These are phyloP conservation scores for Battus philenor DNA, from an alignment of 1,140 invertebrate species.

Conservation along the genomic window DNA sequence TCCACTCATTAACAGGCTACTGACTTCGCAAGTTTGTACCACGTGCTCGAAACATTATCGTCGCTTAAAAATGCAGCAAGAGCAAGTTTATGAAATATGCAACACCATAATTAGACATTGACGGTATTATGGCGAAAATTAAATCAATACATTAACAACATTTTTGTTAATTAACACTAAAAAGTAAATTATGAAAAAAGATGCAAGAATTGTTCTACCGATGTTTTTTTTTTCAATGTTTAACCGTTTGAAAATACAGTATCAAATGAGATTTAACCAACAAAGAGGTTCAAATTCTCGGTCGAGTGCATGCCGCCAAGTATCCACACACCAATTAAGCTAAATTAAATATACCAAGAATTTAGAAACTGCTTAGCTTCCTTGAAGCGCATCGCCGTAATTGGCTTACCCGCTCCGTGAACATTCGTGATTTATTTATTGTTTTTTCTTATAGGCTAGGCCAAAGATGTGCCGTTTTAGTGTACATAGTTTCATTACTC, in stretches of 20 bases:
- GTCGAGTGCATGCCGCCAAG: slow-evolving; percentile 52
- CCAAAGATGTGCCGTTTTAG: slow-evolving; percentile 4
- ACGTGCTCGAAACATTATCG: no score
- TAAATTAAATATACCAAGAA: slow-evolving; percentile 74
- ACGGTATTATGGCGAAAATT: no score
- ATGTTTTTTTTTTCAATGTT: no score
- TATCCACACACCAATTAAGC: slow-evolving; percentile 69
- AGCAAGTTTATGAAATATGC: no score
- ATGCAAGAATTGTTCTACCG: slow-evolving; percentile 8
- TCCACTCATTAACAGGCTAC: no score
- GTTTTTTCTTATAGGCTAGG: slow-evolving; percentile 36
- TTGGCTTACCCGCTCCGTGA: slow-evolving; percentile 64
- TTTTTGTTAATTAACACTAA: no score
- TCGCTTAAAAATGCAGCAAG: no score
- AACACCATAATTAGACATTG: no score
- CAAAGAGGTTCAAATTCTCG: slow-evolving; percentile 59
- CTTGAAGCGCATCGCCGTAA: slow-evolving; percentile 72
- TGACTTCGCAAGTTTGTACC: no score
- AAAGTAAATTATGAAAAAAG: no score
- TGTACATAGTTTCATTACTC: no score
- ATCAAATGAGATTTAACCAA: slow-evolving; percentile 54
- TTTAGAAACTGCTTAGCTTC: slow-evolving; percentile 74
- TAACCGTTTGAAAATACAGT: slow-evolving; percentile 43
- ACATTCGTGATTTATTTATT: slow-evolving; percentile 63
- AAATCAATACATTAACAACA: no score